Evolutionary conservation across 2,888 invertebrate species (phyloP).

Genomic region (Megastigmus dorsalis): DNA sequence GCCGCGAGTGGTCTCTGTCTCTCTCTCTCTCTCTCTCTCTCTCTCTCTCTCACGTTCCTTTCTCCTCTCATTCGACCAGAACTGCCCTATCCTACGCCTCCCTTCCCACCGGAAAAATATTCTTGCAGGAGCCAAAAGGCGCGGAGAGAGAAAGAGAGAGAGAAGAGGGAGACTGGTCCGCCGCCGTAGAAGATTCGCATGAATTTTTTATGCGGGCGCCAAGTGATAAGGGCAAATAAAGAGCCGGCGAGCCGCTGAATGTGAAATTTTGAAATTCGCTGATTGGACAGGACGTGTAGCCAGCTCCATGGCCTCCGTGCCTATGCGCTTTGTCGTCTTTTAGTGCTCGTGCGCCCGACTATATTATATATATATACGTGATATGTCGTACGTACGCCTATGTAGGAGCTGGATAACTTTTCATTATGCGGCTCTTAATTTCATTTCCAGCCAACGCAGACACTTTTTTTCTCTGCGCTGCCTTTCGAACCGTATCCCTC

Average conservation of each 20-base stretch:
- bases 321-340: not conserved
- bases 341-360: not conserved
- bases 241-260: constrained; percentile 27
- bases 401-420: not conserved
- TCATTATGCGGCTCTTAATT: constrained; percentile 17
- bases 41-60: not conserved
- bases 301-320: not conserved
- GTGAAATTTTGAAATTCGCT: constrained; percentile 47
- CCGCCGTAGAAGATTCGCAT: constrained; percentile 21
- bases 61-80: not conserved
- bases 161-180: not conserved
- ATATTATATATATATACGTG: too few species aligned
- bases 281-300: constrained; percentile 26
- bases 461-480: constrained; percentile 8
- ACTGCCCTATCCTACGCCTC: too few species aligned
- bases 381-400: too few species aligned
- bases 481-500: too few species aligned
- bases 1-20: constrained; percentile 5
- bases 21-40: not conserved
- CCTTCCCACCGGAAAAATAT: not conserved
- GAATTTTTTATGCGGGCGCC: constrained; percentile 43
- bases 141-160: not conserved
- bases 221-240: constrained; percentile 47
- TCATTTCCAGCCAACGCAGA: not conserved
- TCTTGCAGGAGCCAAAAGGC: not conserved